Evolutionary conservation across 2,113 vertebrate species (phyloP), one percentile per base, ranked within the genome.

Genomic region (Urocitellus parryii): DNA sequence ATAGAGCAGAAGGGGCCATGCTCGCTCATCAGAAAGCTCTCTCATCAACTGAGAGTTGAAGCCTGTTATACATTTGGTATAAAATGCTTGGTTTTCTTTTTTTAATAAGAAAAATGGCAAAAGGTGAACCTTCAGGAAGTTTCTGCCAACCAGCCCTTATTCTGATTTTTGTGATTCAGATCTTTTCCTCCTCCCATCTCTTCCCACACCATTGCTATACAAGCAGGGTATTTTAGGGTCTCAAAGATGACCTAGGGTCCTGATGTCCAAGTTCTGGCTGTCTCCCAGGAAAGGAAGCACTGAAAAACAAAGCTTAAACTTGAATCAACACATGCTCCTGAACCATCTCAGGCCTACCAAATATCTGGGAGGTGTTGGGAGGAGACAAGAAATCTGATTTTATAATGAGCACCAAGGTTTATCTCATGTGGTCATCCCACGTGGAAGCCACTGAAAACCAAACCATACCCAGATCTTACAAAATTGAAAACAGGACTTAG

Each of bases 401-500:
- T 70, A 7, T 90, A 72, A 92, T 2, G 85, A 93, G 48, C 16
- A 58, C 39, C 32, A 63, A 86, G 25, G 48, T 91, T 91, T 48
- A 24, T 63, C 14, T 86, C 73, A 61, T 1, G 1, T 53, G 58
- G 5, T 9, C 45, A 73, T 22, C 10, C 29, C 4, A 67, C 16
- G 32, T 73, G 14, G 58, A n/a, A 83, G 48, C 2, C 67, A 90
- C 18, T 63, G 22, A 72, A 94, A 85, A 94, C 7, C 25, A 95
- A 94, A 72, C 14, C 48, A 88, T 51, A 72, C 70, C 29, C 58
- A 42, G n/a, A 3, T 90, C 58, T 25, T 77, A 84, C 25, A 81
- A 90, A 90, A 85, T 78, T 87, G n/a, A 95, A 97, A 93, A 74
- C 42, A 97, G 53, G 53, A 42, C 18, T 77, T 53, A 88, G 53